Evolutionary conservation across 2,113 vertebrate species (phyloP), one percentile per base, ranked within the genome.

Genomic region (Todiramphus chloris): DNA sequence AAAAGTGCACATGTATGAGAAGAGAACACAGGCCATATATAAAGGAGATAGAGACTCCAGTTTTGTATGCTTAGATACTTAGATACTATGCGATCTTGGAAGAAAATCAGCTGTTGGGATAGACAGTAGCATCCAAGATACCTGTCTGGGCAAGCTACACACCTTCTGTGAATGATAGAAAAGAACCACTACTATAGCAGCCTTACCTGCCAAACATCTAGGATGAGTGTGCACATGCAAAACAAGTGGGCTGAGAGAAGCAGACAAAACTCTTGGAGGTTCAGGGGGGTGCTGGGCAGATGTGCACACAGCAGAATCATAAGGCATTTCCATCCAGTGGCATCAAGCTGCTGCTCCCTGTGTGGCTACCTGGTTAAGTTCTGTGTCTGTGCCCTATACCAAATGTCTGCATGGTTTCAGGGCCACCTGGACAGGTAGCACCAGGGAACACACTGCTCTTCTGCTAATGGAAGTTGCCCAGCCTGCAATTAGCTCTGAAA

Each of bases 151-250:
- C 80, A 94, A 37, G 84, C 43, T 87, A 60, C 76, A 86, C 90
- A 74, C 27, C 41, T 93, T 59, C 55, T 81, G 60, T 74, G 33
- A 46, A 51, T 33, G 64, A 77, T 25, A 78, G 76, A 84, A 88
- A 83, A 86, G 83, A 83, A 81, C 46, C 5, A 0, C 83, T 72
- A 18, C 41, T 77, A 21, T 16, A 43, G 25, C 46, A 78, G 59
- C 56, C 16, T 63, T 50, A 86, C 64, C 68, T 83, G 79, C 67
- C 75, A 66, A 62, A 48, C 0, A 2, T 20, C 56, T 69, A 41
- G 31, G 41, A 20, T 0, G 1, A 70, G 68, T 0, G 0, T 20
- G 30, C 67, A 31, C 3, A 11, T 59, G 37, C 60, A 35, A 16
- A 33, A 12, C 20, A 48, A n/a, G 55, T 28, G 70, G 37, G 20